Conservation (phyloP, 2,888 invertebrate species). For the Camptogramma bilineatum region DNA sequence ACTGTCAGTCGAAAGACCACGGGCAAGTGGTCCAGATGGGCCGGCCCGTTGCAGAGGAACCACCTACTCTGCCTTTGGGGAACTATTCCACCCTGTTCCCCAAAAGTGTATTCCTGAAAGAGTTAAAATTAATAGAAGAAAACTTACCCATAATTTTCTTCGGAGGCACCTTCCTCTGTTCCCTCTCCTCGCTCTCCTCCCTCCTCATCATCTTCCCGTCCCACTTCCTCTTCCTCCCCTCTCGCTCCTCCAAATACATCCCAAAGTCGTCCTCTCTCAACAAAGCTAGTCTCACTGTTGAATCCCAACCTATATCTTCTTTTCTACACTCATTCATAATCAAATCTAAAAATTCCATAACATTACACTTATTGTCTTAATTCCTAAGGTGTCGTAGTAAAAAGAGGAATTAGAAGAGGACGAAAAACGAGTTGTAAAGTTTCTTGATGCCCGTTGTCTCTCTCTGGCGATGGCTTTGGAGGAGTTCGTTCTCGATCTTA, state of each 20-base stretch:
- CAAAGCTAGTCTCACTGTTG: conserved; percentile 68
- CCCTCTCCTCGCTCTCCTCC: conserved; percentile 72
- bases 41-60: no score
- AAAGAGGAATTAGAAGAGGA: conserved; percentile 88
- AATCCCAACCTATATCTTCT: conserved; percentile 75
- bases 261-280: conserved; percentile 71
- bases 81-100: no score
- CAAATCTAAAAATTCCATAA: conserved; percentile 71
- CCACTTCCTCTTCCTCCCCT: conserved; percentile 79
- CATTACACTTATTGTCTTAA: conserved; percentile 41
- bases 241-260: conserved; percentile 76
- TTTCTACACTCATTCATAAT: conserved; percentile 74
- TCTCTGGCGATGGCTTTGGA: conserved; percentile 92
- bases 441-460: conserved; percentile 94
- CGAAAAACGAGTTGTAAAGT: conserved; percentile 94
- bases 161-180: conserved; percentile 75
- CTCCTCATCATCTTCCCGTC: conserved; percentile 71
- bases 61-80: no score
- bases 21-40: no score
- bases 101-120: no score
- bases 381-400: background rate
- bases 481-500: conserved; percentile 89
- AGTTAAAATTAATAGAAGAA: background rate
- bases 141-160: conserved; percentile 80
- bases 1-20: no score